phyloP scores from a whole-genome alignment of 2,888 invertebrate genomes.

The Formica aserva region DNA sequence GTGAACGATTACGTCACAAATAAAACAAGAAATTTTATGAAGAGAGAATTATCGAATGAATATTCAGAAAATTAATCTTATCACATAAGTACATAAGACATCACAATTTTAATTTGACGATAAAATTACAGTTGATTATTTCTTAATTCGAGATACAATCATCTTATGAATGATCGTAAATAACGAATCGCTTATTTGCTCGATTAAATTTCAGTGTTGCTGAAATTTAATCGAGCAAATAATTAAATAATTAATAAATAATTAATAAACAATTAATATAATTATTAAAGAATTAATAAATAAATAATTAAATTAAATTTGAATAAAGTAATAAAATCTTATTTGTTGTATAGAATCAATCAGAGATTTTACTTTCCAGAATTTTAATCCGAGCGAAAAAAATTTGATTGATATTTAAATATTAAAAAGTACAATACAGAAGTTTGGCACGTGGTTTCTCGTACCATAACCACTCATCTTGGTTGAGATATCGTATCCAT shows the following conservation, averaged over 20 bases:
- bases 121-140: not conserved
- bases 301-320: too few species aligned
- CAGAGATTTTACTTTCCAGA: not conserved
- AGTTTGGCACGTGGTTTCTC: not conserved
- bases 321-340: not conserved
- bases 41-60: not conserved
- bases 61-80: not conserved
- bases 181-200: not conserved
- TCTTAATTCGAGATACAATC: not conserved
- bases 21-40: not conserved
- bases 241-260: too few species aligned
- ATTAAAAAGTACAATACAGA: not conserved
- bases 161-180: not conserved
- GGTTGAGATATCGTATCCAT: not conserved
- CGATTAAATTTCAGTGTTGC: not conserved
- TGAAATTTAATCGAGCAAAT: too few species aligned
- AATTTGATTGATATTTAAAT: slow-evolving; percentile 14
- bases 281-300: too few species aligned
- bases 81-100: not conserved
- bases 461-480: not conserved
- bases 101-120: not conserved
- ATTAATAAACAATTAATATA: too few species aligned
- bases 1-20: not conserved
- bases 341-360: not conserved
- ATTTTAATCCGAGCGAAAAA: not conserved